phyloP scores from a whole-genome alignment of 2,113 vertebrate genomes.

The Pelmatolapia mariae region DNA sequence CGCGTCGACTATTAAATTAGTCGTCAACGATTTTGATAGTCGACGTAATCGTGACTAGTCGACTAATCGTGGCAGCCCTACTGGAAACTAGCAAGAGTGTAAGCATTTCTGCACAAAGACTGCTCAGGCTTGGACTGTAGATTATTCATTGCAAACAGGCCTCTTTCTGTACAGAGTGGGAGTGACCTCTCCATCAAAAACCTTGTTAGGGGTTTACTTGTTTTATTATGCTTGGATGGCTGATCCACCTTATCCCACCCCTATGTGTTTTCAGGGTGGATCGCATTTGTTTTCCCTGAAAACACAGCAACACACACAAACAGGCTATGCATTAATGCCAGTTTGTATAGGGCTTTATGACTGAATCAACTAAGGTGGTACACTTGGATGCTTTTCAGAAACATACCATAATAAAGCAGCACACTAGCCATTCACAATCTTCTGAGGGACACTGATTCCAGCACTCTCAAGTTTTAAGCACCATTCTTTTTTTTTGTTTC shows the following conservation, averaged over 20 bases:
- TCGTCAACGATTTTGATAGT: neutral
- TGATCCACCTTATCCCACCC: conserved; percentile 1
- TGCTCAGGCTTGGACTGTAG: neutral
- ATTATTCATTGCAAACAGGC: neutral
- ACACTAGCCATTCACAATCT: conserved; percentile 1
- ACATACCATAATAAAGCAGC: neutral
- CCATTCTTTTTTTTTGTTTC: neutral
- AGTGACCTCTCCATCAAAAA: neutral
- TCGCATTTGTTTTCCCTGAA: conserved; percentile 18
- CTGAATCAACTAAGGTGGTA: neutral
- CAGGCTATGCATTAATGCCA: neutral
- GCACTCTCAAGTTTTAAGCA: neutral
- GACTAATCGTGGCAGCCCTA: neutral
- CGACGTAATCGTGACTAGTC: neutral
- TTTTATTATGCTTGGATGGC: conserved; percentile 8
- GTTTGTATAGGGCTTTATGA: neutral
- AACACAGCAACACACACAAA: conserved; percentile 2
- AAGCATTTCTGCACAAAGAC: neutral
- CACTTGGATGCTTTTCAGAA: neutral
- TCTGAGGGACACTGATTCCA: neutral
- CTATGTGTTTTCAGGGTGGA: conserved; percentile 16
- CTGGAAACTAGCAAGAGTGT: neutral
- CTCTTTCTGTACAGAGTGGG: neutral
- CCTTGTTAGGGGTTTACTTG: conserved; percentile 15
- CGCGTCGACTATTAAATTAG: neutral